Evolutionary conservation across 2,888 invertebrate genomes (phyloP), one percentile per base, ranked within the genome.

Genomic region (Callimorpha dominula): DNA sequence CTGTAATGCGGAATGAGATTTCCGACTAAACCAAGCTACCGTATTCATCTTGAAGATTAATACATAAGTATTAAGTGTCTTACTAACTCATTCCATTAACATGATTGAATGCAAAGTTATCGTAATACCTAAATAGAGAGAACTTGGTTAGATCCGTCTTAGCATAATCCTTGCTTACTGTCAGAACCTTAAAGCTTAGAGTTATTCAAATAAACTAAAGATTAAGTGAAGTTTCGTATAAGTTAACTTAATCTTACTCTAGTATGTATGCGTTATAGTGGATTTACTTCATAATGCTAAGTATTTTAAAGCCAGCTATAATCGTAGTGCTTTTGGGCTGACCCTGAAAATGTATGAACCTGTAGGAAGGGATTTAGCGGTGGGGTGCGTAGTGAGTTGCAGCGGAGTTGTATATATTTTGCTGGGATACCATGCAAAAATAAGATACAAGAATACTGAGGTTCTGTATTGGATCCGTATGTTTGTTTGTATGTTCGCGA

Each of bases 291-390:
- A 77, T 74, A 80, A 79, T 78, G 71, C 75, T 77, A 75, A 81
- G 80, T 75, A 81, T 84, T 87, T 82, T 78, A 82, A 84, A 85
- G 81, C 70, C 68, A 70, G 73, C 78, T 78, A 81, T 81, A 84
- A 85, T 74, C 74, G 73, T 83, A 82, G 81, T 79, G 83, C 69
- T 73, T 73, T 65, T 78, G 81, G 79, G 81, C 76, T 78, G 82
- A 78, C 82, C 83, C 83, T 86, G 85, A 86, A 85, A 86, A 85
- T 82, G 82, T 84, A 81, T 79, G 80, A 75, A 78, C 78, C 82
- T 77, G 79, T 68, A 77, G 73, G 74, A 68, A 67, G 20, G 65
- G 68, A 68, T 72, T 77, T 67, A 72, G 15, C 6, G 5, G 5
- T 20, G 42, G 12, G 65, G 72, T 69, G 6, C 63, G 73, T 67